Evolutionary conservation across 2,888 invertebrate genomes (phyloP), one percentile per base, ranked within the genome.

Genomic region (Bugula neritina): DNA sequence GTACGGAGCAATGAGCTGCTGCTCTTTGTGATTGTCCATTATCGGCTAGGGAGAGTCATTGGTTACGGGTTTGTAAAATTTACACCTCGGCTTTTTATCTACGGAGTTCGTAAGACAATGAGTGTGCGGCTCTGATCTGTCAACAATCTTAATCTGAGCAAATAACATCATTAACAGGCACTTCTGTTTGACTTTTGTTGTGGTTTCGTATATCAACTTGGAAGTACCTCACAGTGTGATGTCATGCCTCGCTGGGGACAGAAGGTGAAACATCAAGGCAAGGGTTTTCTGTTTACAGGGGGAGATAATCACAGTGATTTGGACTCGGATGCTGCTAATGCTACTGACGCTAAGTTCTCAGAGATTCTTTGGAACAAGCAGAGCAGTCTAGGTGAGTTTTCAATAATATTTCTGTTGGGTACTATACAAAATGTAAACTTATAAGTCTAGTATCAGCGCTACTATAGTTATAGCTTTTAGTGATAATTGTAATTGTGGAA

Each of bases 341-440:
- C 79, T 69, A 76, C 80, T 0, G 79, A 81, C 70, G 77, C 77
- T 58, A 79, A 79, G 71, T 81, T 80, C 73, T 77, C 78, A 73
- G 79, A 79, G 72, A 80, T 81, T 55, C 76, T 81, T 75, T 72
- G 77, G 43, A 79, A 78, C 43, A 77, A 79, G 71, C 78, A 77
- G 78, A 79, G 80, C 79, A 76, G 69, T 72, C 35, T 55, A 25
- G 35, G 69, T 35, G 23, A 54, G 70, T 35, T 70, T 43, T 10
- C 43, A n/a, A n/a, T n/a, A n/a, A n/a, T n/a, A n/a, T n/a, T n/a
- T n/a, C n/a, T n/a, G n/a, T n/a, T n/a, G n/a, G n/a, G n/a, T n/a
- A n/a, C n/a, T n/a, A n/a, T n/a, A n/a, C n/a, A n/a, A n/a, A n/a
- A n/a, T n/a, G n/a, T n/a, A n/a, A n/a, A n/a, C n/a, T n/a, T n/a